Evolutionary conservation across 2,797 vertebrate species (phyloP).

Genomic region (Orientallactaga sibirica): DNA sequence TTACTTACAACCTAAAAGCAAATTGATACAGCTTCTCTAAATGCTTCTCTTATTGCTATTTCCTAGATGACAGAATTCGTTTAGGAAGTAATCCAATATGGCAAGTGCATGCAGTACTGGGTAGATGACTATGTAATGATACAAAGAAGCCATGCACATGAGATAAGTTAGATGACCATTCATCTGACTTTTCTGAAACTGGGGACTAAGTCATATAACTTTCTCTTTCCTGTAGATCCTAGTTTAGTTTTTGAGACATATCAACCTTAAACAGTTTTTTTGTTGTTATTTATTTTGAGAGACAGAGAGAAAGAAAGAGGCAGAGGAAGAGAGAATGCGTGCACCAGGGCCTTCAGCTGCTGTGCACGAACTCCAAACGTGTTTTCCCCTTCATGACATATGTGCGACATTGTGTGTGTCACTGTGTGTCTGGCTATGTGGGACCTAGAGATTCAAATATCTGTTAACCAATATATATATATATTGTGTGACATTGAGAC

Average conservation of each 20-base stretch:
- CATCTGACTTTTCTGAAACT: neutral
- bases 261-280: neutral
- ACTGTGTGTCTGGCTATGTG: no score
- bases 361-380: no score
- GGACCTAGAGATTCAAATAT: neutral
- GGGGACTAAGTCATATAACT: neutral
- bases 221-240: neutral
- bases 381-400: no score
- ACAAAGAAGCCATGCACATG: neutral
- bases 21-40: slow-evolving; percentile 24
- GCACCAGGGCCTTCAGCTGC: no score
- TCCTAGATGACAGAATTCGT: neutral
- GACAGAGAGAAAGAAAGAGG: no score
- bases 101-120: neutral
- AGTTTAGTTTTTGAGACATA: neutral
- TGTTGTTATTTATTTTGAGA: no score
- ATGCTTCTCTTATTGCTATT: neutral
- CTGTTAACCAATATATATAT: neutral
- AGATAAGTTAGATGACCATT: neutral
- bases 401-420: no score
- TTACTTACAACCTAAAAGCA: slow-evolving; percentile 48
- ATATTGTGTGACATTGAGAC: neutral
- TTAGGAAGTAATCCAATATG: neutral
- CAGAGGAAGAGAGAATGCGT: no score
- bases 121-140: neutral